These are phyloP conservation scores for Periplaneta americana DNA, from an alignment of 1,140 invertebrate species.

Conservation along the genomic window DNA sequence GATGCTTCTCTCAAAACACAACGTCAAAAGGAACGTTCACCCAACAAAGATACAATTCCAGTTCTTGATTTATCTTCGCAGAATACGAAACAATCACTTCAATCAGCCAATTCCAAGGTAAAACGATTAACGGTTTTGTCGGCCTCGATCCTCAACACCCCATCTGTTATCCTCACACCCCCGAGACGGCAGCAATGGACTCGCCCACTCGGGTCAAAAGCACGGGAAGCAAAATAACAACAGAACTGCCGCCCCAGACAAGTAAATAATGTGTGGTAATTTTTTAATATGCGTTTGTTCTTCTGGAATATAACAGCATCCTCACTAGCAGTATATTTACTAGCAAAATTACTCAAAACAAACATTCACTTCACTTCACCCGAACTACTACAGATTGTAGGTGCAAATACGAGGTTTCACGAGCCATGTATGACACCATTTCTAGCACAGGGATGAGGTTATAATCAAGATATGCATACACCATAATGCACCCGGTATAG, in stretches of 20 bases:
- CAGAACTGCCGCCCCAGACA: background rate
- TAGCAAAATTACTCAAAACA: background rate
- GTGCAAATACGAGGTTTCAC: conserved; percentile 8
- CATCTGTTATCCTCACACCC: conserved; percentile 17
- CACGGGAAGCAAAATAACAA: conserved; percentile 20
- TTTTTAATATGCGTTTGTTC: background rate
- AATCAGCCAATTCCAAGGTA: background rate
- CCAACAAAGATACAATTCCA: background rate
- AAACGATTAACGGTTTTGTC: conserved; percentile 19
- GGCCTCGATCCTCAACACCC: conserved; percentile 14
- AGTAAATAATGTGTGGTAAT: background rate
- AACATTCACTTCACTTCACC: background rate
- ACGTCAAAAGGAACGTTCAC: background rate
- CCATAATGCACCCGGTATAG: conserved; percentile 12
- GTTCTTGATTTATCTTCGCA: background rate
- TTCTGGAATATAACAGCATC: background rate
- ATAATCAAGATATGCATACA: conserved; percentile 10
- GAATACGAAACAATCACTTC: background rate
- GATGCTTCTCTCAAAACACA: background rate
- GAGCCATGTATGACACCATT: conserved; percentile 15
- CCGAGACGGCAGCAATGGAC: conserved; percentile 19
- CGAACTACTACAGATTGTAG: background rate
- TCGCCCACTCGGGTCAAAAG: conserved; percentile 23
- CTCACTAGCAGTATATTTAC: background rate
- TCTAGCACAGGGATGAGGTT: conserved; percentile 13